Evolutionary conservation across 2,113 vertebrate species (phyloP).

Genomic region (Loxodonta africana): DNA sequence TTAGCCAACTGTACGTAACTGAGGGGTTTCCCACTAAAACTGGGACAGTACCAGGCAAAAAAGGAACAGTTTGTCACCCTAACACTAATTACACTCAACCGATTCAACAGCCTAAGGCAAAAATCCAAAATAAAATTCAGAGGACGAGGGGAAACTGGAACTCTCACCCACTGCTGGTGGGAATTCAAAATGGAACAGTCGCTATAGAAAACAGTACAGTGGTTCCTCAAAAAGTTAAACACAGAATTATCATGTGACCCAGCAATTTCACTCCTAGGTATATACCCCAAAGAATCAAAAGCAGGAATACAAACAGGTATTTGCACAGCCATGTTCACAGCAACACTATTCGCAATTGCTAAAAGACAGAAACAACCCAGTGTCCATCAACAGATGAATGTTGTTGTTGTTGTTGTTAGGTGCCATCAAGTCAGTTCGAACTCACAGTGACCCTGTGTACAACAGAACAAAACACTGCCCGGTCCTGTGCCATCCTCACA

Average conservation of each 20-base stretch:
- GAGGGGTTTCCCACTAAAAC: neutral
- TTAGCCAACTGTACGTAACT: fast-evolving
- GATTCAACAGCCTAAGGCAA: neutral
- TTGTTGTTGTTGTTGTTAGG: too few species aligned
- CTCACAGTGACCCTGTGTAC: too few species aligned
- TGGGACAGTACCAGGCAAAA: neutral
- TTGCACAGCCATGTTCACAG: neutral
- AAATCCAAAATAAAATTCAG: neutral
- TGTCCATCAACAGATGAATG: neutral
- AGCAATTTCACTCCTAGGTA: neutral
- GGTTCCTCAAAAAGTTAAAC: neutral
- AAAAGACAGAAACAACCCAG: neutral
- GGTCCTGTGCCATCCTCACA: too few species aligned
- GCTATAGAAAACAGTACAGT: neutral
- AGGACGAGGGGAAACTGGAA: neutral
- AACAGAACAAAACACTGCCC: too few species aligned
- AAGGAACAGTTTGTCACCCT: neutral
- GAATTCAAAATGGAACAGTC: neutral
- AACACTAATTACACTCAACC: neutral
- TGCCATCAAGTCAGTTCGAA: too few species aligned
- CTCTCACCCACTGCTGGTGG: neutral
- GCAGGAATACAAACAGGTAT: neutral
- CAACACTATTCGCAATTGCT: neutral
- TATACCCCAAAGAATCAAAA: neutral
- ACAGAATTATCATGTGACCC: neutral